Evolutionary conservation across 2,113 vertebrate species (phyloP), one percentile per base, ranked within the genome.

Genomic region (Suricata suricatta): DNA sequence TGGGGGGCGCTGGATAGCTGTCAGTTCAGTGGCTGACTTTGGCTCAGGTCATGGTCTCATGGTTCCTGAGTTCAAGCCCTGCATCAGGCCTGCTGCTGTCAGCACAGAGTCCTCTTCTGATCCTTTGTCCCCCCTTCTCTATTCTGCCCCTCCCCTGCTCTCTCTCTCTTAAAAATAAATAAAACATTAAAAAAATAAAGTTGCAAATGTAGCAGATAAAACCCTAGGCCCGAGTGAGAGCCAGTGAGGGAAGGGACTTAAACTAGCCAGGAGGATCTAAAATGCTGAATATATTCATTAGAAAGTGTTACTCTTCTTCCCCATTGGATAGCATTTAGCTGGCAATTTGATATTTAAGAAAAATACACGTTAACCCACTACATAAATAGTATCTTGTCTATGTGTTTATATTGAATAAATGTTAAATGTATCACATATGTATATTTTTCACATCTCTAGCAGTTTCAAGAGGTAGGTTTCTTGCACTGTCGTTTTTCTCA

Each of bases 141-240:
- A 21, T 60, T 60, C 57, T 60, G 57, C 57, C 57, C 57, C 21
- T 60, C 57, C 21, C 57, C 57, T 23, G 57, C 19, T 23, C 57
- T 60, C 21, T 60, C 19, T 60, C 57, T 60, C 54, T 57, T 21
- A 60, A 23, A 23, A 60, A 60, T 60, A 60, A 23, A 60, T 19
- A 60, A 60, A 60, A 60, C 57, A 60, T 60, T 60, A 25, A 60
- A 60, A 60, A 60, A 23, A 60, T 60, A 25, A 60, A 60, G 72
- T 98, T 97, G 96, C 74, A 83, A 83, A 80, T 64, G 14, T 9
- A 71, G 29, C 85, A 97, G 90, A 95, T 25, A 64, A 86, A 92
- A 74, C 74, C 44, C 38, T 35, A 68, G 81, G 50, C 17, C 7
- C 60, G 29, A 69, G 41, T 60, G 80, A 90, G 76, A 92, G 19